Conservation (phyloP, 2,797 vertebrate genomes). For the Nyctalus aviator region DNA sequence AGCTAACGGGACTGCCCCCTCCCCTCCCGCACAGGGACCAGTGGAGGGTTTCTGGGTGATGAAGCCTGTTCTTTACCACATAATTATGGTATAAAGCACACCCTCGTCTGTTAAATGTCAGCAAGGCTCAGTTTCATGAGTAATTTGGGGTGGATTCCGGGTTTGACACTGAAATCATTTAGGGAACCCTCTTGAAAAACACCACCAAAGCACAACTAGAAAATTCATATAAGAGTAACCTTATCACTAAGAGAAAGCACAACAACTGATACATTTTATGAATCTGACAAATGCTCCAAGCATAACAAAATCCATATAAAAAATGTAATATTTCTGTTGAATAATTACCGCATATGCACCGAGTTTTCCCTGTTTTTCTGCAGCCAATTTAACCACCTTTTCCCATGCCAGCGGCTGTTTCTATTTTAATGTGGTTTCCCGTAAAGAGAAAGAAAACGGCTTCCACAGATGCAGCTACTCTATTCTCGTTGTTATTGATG, state of each 20-base stretch:
- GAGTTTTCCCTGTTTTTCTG: not conserved
- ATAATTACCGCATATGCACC: rapidly evolving
- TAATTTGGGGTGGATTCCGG: no score
- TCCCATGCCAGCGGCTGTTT: rapidly evolving
- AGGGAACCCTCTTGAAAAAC: not conserved
- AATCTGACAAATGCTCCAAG: not conserved
- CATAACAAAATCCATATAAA: not conserved
- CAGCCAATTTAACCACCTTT: rapidly evolving
- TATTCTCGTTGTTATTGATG: rapidly evolving
- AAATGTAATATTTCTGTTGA: rapidly evolving
- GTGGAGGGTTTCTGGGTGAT: not conserved
- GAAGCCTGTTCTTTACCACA: rapidly evolving
- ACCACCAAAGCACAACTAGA: rapidly evolving
- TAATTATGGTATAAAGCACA: rapidly evolving
- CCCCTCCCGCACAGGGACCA: rapidly evolving
- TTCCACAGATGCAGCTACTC: rapidly evolving
- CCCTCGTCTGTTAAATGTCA: rapidly evolving
- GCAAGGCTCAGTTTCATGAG: rapidly evolving
- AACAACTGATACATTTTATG: no score
- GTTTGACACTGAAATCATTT: rapidly evolving
- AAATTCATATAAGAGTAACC: not conserved
- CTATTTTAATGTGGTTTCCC: not conserved
- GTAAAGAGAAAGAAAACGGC: not conserved
- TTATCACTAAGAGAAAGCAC: not conserved
- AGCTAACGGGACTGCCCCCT: not conserved